Percentiles rank a stretch among this genome's conserved stretches.
Conservation (phyloP, 2,888 invertebrate genomes). For the Nebria brevicollis region DNA sequence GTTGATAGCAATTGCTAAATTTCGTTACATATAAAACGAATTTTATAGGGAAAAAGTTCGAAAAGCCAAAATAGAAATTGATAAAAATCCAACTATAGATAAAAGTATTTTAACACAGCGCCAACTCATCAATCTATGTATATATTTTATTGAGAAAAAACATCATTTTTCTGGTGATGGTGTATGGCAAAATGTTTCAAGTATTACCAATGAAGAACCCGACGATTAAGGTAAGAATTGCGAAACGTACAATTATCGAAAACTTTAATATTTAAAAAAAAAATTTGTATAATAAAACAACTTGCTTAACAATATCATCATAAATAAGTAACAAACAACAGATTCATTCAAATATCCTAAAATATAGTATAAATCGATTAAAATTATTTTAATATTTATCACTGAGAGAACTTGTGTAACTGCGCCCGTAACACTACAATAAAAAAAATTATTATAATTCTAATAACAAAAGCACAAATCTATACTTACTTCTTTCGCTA, state of each 20-base stretch:
- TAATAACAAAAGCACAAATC: not conserved
- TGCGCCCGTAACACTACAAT: conserved; percentile 33
- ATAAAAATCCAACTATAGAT: conserved; percentile 49
- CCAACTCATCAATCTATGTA: conserved; percentile 70
- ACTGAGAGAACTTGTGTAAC: not conserved
- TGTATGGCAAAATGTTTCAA: conserved; percentile 66
- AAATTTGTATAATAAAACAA: conserved; percentile 34
- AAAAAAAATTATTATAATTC: conserved; percentile 8
- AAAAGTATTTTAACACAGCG: conserved; percentile 51
- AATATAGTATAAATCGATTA: conserved; percentile 21
- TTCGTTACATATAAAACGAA: not conserved
- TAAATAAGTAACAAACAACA: conserved; percentile 33
- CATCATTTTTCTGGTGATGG: conserved; percentile 82
- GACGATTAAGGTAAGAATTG: conserved; percentile 7
- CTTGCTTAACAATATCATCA: conserved; percentile 27
- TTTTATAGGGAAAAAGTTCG: conserved; percentile 56
- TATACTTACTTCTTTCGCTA: conserved; percentile 65
- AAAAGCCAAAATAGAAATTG: conserved; percentile 52
- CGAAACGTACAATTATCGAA: conserved; percentile 6
- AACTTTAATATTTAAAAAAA: conserved; percentile 18
- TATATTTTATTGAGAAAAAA: conserved; percentile 78
- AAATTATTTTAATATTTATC: not conserved
- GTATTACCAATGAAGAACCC: not conserved
- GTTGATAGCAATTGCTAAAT: not conserved
- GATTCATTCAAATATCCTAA: conserved; percentile 13